Conservation (phyloP, 64 coral and sea anemone genomes). For the Trachythela sp. region DNA sequence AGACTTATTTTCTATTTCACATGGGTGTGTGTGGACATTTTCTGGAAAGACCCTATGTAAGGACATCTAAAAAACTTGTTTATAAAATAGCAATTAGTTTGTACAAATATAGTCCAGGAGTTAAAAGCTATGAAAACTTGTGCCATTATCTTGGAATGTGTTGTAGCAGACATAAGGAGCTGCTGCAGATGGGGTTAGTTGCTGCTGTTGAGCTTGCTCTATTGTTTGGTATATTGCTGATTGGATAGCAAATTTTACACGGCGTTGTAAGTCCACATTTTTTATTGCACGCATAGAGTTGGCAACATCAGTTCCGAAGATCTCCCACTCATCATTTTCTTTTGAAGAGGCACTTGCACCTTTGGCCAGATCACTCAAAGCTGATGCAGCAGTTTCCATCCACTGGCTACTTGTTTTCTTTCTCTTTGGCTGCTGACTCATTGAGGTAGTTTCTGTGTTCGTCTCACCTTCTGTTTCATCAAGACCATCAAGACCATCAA, state of each 20-base stretch:
- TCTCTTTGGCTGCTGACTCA: background rate
- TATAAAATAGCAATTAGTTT: too few species aligned
- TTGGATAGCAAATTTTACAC: conserved; percentile 23
- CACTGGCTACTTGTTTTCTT: background rate
- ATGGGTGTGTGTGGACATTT: too few species aligned
- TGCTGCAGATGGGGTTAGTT: background rate
- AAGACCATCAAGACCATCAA: background rate
- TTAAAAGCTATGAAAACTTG: background rate
- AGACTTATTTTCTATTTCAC: too few species aligned
- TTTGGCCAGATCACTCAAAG: background rate
- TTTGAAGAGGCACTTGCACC: background rate
- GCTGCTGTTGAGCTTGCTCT: background rate
- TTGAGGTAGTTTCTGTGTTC: background rate
- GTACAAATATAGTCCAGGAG: background rate
- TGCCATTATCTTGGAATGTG: background rate
- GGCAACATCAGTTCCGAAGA: conserved; percentile 12
- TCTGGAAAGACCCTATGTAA: too few species aligned
- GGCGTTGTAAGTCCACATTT: background rate
- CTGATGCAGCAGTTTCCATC: conserved; percentile 24
- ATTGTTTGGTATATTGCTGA: conserved; percentile 26
- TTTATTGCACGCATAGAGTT: background rate
- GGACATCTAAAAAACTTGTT: too few species aligned
- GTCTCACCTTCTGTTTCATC: background rate
- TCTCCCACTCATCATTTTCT: conserved; percentile 5
- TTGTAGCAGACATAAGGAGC: background rate